These are phyloP conservation scores for Limnodromus scolopaceus DNA, from an alignment of 2,797 vertebrate species.

Conservation along the genomic window DNA sequence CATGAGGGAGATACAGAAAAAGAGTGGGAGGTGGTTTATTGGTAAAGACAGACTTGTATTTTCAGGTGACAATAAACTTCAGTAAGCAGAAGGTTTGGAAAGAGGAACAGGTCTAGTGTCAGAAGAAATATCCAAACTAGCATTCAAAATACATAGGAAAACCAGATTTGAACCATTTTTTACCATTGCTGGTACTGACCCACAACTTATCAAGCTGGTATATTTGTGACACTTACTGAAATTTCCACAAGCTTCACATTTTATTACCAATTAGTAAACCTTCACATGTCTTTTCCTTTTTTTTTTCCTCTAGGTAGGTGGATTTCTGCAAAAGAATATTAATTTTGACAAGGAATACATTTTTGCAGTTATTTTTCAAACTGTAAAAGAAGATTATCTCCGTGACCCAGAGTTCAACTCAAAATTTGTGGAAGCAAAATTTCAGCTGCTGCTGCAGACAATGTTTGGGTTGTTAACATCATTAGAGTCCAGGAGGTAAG, in stretches of 20 bases:
- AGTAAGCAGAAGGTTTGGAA: not conserved
- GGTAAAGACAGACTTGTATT: not conserved
- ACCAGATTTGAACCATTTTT: not conserved
- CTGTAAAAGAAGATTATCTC: conserved; percentile 81
- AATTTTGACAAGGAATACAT: conserved; percentile 86
- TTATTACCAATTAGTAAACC: not conserved
- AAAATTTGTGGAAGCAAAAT: conserved; percentile 83
- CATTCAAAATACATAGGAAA: not conserved
- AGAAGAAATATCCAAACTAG: not conserved
- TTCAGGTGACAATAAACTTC: not conserved
- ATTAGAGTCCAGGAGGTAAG: conserved; percentile 80
- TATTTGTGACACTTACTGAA: not conserved
- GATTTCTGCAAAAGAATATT: conserved; percentile 81
- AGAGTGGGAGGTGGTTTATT: not conserved
- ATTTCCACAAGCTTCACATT: not conserved
- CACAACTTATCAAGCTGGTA: not conserved
- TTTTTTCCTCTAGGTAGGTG: conserved; percentile 72
- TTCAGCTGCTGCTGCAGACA: conserved; percentile 80
- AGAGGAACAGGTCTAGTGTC: not conserved
- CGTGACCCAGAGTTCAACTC: conserved; percentile 84
- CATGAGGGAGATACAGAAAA: not conserved
- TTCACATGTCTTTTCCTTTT: not conserved
- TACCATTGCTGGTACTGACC: not conserved
- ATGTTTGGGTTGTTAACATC: conserved; percentile 83
- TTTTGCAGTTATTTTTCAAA: conserved; percentile 77